phyloP scores from a whole-genome alignment of 2,888 invertebrate species.

The Mesorhabditis belari region DNA sequence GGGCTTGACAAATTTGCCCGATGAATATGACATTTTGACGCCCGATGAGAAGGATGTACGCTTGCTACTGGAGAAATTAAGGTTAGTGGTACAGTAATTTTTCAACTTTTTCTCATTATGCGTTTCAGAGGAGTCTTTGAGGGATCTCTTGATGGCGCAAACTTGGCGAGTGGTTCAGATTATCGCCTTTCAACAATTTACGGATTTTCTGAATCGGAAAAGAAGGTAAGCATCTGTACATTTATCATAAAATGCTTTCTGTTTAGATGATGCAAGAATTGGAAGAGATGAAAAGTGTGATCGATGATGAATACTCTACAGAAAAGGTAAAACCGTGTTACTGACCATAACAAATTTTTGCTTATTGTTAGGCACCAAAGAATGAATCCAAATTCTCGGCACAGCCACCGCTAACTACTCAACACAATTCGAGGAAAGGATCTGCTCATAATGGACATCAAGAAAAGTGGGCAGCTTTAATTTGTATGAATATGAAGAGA shows the following conservation, averaged over 20 bases:
- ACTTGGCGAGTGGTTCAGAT: constrained; percentile 24
- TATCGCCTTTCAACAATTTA: constrained; percentile 30
- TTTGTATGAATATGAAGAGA: too few species aligned
- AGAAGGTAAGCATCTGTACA: constrained; percentile 6
- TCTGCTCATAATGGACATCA: too few species aligned
- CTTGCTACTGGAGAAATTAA: constrained; percentile 12
- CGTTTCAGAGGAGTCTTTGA: constrained; percentile 20
- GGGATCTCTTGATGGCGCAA: constrained; percentile 15
- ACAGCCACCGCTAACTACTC: too few species aligned
- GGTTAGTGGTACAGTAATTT: background rate
- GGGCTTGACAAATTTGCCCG: constrained; percentile 25
- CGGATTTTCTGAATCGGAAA: constrained; percentile 26
- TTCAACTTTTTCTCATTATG: constrained; percentile 7
- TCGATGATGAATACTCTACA: constrained; percentile 25
- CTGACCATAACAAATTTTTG: too few species aligned
- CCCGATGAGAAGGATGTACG: constrained; percentile 23
- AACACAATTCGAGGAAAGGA: too few species aligned
- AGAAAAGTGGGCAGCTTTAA: too few species aligned
- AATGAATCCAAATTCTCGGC: too few species aligned
- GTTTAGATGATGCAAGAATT: constrained; percentile 24
- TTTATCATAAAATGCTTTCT: constrained; percentile 1
- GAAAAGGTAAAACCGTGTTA: constrained; percentile 15
- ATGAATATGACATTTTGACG: constrained; percentile 25
- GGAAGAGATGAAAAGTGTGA: constrained; percentile 16
- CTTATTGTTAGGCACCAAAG: too few species aligned